Percentiles rank a stretch among this genome's conserved stretches.
These are phyloP conservation scores for Psilanteris sp. DNA, from an alignment of 1,140 invertebrate species.

Conservation along the genomic window DNA sequence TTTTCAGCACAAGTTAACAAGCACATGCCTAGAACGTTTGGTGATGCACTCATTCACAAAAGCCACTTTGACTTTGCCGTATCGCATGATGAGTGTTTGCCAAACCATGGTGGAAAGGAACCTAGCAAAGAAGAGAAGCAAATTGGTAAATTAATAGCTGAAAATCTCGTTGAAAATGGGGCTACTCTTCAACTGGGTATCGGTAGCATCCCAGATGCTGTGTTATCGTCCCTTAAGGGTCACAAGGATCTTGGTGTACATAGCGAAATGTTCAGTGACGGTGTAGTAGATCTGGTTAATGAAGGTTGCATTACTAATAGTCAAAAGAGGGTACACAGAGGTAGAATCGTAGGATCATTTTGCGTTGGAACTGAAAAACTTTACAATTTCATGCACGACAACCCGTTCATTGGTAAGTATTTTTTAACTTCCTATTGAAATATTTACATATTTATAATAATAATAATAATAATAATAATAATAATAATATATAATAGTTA, in stretches of 20 bases:
- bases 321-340: slow-evolving; percentile 88
- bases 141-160: slow-evolving; percentile 94
- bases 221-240: slow-evolving; percentile 86
- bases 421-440: too few relatives aligned
- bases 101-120: slow-evolving; percentile 83
- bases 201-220: slow-evolving; percentile 95
- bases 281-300: slow-evolving; percentile 93
- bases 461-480: too few relatives aligned
- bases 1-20: slow-evolving; percentile 90
- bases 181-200: slow-evolving; percentile 97
- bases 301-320: slow-evolving; percentile 94
- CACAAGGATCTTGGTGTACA: slow-evolving; percentile 97
- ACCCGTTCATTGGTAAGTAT: slow-evolving; percentile 93
- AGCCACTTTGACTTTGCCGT: slow-evolving; percentile 95
- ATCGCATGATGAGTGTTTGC: slow-evolving; percentile 85
- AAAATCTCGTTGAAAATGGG: slow-evolving; percentile 94
- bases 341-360: slow-evolving; percentile 94
- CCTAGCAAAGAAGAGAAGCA: slow-evolving; percentile 86
- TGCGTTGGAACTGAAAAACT: slow-evolving; percentile 92
- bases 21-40: slow-evolving; percentile 95
- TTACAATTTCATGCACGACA: slow-evolving; percentile 96
- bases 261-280: slow-evolving; percentile 97
- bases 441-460: too few relatives aligned
- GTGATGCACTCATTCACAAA: slow-evolving; percentile 92
- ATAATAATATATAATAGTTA: too few relatives aligned